These are phyloP conservation scores for Drosophila kanekoi DNA, from an alignment of 2,888 invertebrate species.

Conservation along the genomic window DNA sequence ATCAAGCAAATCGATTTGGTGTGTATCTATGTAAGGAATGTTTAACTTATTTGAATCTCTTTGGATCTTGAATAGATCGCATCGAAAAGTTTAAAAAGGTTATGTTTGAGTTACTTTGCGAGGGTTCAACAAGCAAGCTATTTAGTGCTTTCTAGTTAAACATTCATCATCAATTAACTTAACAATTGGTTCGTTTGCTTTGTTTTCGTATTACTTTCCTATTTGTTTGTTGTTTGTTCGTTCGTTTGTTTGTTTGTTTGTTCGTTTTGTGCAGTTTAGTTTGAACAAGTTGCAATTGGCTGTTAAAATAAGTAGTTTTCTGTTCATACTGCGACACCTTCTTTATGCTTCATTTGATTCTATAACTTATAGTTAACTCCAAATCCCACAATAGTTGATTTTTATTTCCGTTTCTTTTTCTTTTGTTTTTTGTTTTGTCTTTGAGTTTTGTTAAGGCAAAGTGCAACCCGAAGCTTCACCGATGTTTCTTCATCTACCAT, in stretches of 20 bases:
- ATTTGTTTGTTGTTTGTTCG: constrained; percentile 12
- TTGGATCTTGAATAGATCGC: constrained; percentile 23
- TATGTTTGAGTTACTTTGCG: constrained; percentile 26
- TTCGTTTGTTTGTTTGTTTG: constrained; percentile 22
- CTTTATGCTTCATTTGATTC: constrained; percentile 43
- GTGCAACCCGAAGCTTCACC: constrained; percentile 72
- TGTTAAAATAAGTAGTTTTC: constrained; percentile 60
- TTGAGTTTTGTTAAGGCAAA: constrained; percentile 25
- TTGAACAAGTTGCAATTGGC: constrained; percentile 78
- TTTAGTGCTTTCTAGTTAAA: constrained; percentile 57
- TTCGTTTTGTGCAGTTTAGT: constrained; percentile 27
- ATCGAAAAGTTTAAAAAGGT: constrained; percentile 26
- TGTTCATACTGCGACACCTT: constrained; percentile 30
- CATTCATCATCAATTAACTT: constrained; percentile 32
- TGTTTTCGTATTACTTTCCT: too few species aligned
- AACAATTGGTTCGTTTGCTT: constrained; percentile 15
- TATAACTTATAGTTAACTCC: constrained; percentile 43
- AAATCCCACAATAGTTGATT: constrained; percentile 28
- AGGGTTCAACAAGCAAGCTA: constrained; percentile 41
- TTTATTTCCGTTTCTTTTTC: too few species aligned
- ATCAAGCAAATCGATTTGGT: too few species aligned
- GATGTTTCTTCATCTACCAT: constrained; percentile 46
- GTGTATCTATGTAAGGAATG: constrained; percentile 24
- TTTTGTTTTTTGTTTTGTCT: too few species aligned
- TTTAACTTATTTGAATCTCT: constrained; percentile 10